phyloP scores from a whole-genome alignment of 2,888 invertebrate species.

The Formica aserva region DNA sequence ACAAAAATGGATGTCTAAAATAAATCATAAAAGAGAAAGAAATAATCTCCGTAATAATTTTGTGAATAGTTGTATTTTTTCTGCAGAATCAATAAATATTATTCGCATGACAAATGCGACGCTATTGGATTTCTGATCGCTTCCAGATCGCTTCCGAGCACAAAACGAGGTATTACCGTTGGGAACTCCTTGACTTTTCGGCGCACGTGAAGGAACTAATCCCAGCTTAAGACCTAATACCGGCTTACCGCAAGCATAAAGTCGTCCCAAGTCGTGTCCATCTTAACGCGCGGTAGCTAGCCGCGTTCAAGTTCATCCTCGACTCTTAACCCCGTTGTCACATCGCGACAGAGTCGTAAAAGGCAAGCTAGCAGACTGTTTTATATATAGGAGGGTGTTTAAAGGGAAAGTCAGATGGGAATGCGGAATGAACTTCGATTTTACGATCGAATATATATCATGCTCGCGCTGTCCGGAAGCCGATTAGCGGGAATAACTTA shows the following conservation, averaged over 20 bases:
- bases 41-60: not conserved
- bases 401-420: constrained; percentile 47
- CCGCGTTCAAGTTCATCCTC: constrained; percentile 68
- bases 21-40: not conserved
- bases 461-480: constrained; percentile 68
- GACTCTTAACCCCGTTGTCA: constrained; percentile 70
- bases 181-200: constrained; percentile 61
- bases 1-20: not conserved
- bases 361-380: not conserved
- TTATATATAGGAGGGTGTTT: constrained; percentile 13
- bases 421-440: constrained; percentile 68
- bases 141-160: not conserved
- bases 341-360: constrained; percentile 68
- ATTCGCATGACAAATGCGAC: not conserved
- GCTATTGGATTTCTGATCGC: not conserved
- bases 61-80: not conserved
- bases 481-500: constrained; percentile 76
- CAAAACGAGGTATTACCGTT: constrained; percentile 16
- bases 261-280: constrained; percentile 28
- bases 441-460: constrained; percentile 74
- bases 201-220: constrained; percentile 65
- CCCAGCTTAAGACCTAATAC: constrained; percentile 66
- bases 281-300: constrained; percentile 46
- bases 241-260: constrained; percentile 66
- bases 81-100: constrained; percentile 17